A percentile compares a stretch with the other conserved stretches of the same genome.
phyloP scores from a whole-genome alignment of 2,888 invertebrate species.

The Idaea straminata region DNA sequence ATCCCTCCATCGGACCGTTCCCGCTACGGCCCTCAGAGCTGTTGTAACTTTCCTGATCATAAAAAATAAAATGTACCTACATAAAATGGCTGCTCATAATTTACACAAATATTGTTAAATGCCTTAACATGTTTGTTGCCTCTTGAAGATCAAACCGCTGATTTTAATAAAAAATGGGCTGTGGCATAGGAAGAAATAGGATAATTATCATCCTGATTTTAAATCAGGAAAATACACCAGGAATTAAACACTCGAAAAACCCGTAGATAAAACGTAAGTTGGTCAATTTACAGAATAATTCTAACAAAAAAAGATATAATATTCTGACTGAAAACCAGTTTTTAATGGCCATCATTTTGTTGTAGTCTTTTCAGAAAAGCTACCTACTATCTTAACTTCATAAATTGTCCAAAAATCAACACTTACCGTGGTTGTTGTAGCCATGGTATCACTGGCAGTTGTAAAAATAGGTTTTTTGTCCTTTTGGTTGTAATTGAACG shows the following conservation, averaged over 20 bases:
- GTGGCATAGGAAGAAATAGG: not conserved
- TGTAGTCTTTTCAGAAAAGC: not conserved
- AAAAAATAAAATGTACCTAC: slow-evolving; percentile 5
- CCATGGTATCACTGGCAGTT: slow-evolving; percentile 45
- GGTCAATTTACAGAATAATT: not conserved
- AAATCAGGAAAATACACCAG: not conserved
- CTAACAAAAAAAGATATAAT: not conserved
- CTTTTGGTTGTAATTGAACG: slow-evolving; percentile 48
- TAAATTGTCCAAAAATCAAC: slow-evolving; percentile 1
- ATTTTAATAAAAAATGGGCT: not conserved
- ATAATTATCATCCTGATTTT: not conserved
- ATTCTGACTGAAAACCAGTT: not conserved
- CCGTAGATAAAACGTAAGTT: not conserved
- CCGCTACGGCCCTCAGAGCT: slow-evolving; percentile 37
- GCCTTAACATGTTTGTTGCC: no score
- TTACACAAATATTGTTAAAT: not conserved
- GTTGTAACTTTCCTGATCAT: slow-evolving; percentile 48
- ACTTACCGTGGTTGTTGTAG: slow-evolving; percentile 53
- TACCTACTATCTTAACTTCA: not conserved
- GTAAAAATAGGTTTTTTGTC: slow-evolving; percentile 56
- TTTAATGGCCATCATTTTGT: not conserved
- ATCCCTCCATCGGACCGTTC: slow-evolving; percentile 35
- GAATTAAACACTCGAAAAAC: not conserved
- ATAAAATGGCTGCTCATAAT: not conserved
- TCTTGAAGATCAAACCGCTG: not conserved